Conservation (phyloP, 2,888 invertebrate species). For the Lasioglossum calceatum region DNA sequence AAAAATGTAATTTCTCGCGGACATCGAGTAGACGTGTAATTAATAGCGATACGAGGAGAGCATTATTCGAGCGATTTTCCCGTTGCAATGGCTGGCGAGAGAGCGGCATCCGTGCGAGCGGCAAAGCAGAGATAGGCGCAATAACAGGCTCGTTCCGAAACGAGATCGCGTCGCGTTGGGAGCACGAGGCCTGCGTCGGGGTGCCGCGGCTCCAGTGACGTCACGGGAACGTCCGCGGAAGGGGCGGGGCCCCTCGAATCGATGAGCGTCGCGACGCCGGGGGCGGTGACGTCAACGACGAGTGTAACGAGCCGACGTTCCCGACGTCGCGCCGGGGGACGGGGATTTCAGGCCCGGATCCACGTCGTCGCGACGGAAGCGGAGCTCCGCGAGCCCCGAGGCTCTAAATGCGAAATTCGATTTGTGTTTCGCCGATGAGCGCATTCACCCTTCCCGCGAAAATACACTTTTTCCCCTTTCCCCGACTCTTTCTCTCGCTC, state of each 20-base stretch:
- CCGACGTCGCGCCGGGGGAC: conserved; percentile 54
- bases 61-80: not conserved
- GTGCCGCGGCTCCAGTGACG: conserved; percentile 76
- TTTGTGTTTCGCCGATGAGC: conserved; percentile 42
- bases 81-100: not conserved
- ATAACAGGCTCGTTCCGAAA: conserved; percentile 1
- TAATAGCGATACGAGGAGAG: not conserved
- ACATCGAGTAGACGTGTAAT: not conserved
- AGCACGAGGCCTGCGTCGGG: conserved; percentile 41
- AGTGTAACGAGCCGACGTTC: conserved; percentile 68
- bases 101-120: not conserved
- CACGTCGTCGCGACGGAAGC: conserved; percentile 47
- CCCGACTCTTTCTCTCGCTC: not conserved
- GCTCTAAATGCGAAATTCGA: conserved; percentile 47
- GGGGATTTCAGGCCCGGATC: conserved; percentile 1
- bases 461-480: not conserved
- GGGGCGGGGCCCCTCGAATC: conserved; percentile 73
- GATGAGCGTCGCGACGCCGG: conserved; percentile 75
- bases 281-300: conserved; percentile 72
- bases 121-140: not conserved
- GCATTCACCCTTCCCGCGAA: conserved; percentile 30
- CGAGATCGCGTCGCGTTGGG: conserved; percentile 5
- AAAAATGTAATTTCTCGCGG: not conserved
- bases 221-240: conserved; percentile 74
- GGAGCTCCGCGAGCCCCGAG: conserved; percentile 31